phyloP scores from a whole-genome alignment of 1,140 invertebrate genomes.

The Diorhabda carinulata region DNA sequence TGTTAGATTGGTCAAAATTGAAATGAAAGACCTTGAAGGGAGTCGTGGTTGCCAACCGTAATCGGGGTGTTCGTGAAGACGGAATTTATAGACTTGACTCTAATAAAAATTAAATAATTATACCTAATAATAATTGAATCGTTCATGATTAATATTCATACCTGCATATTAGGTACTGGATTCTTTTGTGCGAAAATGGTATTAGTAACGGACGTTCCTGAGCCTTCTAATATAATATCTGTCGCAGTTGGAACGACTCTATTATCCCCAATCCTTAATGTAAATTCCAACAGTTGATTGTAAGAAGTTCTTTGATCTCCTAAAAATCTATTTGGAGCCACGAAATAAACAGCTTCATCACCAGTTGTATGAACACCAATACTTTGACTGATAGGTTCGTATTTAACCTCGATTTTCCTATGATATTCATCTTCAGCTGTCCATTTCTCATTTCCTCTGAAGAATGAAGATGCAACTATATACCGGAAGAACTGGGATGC shows the following conservation, averaged over 20 bases:
- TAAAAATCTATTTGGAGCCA: slow-evolving; percentile 85
- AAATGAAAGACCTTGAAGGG: slow-evolving; percentile 82
- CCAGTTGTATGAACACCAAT: slow-evolving; percentile 71
- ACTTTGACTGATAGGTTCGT: slow-evolving; percentile 77
- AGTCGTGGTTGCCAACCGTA: slow-evolving; percentile 91
- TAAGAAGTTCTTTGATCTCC: slow-evolving; percentile 93
- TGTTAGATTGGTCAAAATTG: slow-evolving; percentile 87
- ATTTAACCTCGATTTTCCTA: slow-evolving; percentile 54
- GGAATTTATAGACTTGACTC: slow-evolving; percentile 70
- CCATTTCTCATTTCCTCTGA: slow-evolving; percentile 83
- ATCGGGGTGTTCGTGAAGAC: slow-evolving; percentile 83
- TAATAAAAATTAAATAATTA: slow-evolving; percentile 2
- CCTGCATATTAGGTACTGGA: slow-evolving; percentile 66
- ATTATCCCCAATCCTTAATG: slow-evolving; percentile 78
- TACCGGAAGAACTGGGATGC: slow-evolving; percentile 78
- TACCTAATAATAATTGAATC: not conserved
- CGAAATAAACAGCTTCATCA: slow-evolving; percentile 78
- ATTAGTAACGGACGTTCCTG: slow-evolving; percentile 68
- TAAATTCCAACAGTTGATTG: slow-evolving; percentile 88
- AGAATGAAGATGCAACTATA: slow-evolving; percentile 71
- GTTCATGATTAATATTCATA: slow-evolving; percentile 37
- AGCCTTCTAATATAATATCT: slow-evolving; percentile 86
- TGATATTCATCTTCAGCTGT: slow-evolving; percentile 64
- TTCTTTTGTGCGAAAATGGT: slow-evolving; percentile 92
- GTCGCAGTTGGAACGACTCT: slow-evolving; percentile 62